These are phyloP conservation scores for Butorides virescens DNA, from an alignment of 2,113 vertebrate genomes.

Conservation along the genomic window DNA sequence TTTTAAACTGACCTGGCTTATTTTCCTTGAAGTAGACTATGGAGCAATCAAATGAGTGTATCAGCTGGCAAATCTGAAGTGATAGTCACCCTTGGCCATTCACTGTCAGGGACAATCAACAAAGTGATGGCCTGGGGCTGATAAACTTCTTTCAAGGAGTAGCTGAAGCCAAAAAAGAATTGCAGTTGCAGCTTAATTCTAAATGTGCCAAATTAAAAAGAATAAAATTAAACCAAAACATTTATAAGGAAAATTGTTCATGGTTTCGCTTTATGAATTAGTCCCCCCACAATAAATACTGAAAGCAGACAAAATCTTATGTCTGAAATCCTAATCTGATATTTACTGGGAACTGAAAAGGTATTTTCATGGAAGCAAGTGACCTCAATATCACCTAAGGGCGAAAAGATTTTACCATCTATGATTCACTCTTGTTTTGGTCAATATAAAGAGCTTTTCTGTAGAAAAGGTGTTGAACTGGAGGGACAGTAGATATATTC, in stretches of 20 bases:
- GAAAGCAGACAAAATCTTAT: not conserved
- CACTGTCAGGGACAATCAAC: not conserved
- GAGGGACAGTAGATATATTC: not conserved
- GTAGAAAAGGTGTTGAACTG: not conserved
- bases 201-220: not conserved
- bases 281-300: not conserved
- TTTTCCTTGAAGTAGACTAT: not conserved
- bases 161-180: not conserved
- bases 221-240: fast-evolving
- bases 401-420: not conserved
- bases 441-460: not conserved
- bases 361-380: not conserved
- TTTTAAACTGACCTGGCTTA: not conserved
- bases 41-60: not conserved
- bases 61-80: not conserved
- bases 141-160: not conserved
- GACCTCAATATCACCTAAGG: not conserved
- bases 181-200: not conserved
- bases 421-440: not conserved
- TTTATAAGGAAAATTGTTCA: not conserved
- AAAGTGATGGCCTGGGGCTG: not conserved
- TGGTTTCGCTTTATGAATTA: not conserved
- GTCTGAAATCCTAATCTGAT: not conserved
- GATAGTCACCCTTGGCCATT: not conserved
- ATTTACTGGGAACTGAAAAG: not conserved